Percentiles rank a stretch among this genome's conserved stretches.
These are phyloP conservation scores for Latrodectus geometricus DNA, from an alignment of 1,140 invertebrate genomes.

Conservation along the genomic window DNA sequence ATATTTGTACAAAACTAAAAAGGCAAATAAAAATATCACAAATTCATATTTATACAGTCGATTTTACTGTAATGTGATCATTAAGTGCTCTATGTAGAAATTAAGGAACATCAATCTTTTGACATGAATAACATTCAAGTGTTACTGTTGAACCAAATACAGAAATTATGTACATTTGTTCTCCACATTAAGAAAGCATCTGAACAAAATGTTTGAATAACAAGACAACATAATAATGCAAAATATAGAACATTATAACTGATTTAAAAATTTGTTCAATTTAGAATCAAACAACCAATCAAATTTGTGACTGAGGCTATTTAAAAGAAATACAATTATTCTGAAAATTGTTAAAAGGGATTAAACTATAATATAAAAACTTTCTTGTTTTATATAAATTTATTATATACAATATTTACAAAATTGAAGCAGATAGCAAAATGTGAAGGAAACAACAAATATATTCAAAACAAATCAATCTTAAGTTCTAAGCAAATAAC, in stretches of 20 bases:
- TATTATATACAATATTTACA: neutral
- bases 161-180: slow-evolving; percentile 24
- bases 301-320: neutral
- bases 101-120: slow-evolving; percentile 29
- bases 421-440: neutral
- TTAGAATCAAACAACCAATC: too few relatives aligned
- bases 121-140: neutral
- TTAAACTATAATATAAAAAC: neutral
- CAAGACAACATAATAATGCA: neutral
- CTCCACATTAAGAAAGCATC: neutral
- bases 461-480: neutral
- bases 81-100: neutral
- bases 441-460: neutral
- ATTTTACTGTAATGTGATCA: slow-evolving; percentile 17
- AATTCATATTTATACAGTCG: slow-evolving; percentile 49
- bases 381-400: neutral
- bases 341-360: neutral
- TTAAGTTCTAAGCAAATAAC: neutral
- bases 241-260: neutral
- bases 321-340: neutral
- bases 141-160: neutral
- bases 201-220: neutral
- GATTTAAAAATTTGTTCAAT: neutral
- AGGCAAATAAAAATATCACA: slow-evolving; percentile 58
- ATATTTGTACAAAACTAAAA: slow-evolving; percentile 56